Evolutionary conservation across 2,113 vertebrate species (phyloP).

Genomic region (Lycocorax pyrrhopterus): DNA sequence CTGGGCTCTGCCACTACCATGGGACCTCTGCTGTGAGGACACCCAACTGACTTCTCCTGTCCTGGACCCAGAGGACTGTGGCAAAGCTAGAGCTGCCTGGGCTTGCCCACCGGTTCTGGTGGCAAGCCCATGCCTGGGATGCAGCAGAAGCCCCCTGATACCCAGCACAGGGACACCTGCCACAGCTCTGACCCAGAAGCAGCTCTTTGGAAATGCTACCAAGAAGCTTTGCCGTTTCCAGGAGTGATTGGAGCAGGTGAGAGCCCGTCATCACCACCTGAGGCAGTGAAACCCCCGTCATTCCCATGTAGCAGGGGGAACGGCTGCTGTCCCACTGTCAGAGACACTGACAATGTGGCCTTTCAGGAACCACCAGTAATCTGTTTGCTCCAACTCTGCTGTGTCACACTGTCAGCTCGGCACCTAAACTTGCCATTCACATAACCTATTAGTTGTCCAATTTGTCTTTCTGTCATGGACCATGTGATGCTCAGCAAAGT

Average conservation of each 20-base stretch:
- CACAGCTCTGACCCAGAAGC: neutral
- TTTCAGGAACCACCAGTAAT: neutral
- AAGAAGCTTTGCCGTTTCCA: neutral
- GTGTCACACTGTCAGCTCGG: slow-evolving; percentile 5
- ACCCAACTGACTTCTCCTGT: neutral
- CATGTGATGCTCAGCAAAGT: neutral
- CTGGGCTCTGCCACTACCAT: accelerated
- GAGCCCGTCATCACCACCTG: neutral
- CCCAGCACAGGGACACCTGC: neutral
- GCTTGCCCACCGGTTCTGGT: neutral
- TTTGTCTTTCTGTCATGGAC: slow-evolving; percentile 39
- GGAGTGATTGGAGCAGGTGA: accelerated
- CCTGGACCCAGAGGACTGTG: accelerated
- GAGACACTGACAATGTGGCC: neutral
- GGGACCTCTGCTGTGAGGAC: neutral
- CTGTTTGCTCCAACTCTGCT: neutral
- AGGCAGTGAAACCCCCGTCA: neutral
- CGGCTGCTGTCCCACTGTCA: accelerated
- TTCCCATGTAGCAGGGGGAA: neutral
- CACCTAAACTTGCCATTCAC: slow-evolving; percentile 31
- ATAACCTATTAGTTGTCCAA: slow-evolving; percentile 18
- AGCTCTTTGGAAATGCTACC: neutral
- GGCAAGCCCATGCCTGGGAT: too few relatives aligned
- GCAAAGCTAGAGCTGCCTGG: neutral
- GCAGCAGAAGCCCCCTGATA: neutral